Percentiles rank a stretch among this genome's conserved stretches.
These are phyloP conservation scores for Heliopora coerulea DNA, from an alignment of 92 coral and sea anemone genomes.

Conservation along the genomic window DNA sequence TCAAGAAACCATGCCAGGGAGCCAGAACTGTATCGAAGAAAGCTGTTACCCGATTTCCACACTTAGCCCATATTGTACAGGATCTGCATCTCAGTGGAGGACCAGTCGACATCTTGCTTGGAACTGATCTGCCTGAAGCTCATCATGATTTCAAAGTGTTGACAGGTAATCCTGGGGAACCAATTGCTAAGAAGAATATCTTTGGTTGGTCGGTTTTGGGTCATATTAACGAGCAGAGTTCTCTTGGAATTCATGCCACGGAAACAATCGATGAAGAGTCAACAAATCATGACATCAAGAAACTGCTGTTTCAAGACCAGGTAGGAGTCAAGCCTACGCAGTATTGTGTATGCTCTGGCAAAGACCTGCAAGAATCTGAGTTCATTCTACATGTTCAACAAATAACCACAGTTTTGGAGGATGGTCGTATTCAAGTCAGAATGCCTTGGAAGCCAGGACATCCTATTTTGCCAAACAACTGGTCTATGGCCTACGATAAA, in stretches of 20 bases:
- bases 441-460: constrained; percentile 66
- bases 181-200: constrained; percentile 35
- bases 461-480: constrained; percentile 58
- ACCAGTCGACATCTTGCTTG: background rate
- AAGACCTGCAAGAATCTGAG: constrained; percentile 48
- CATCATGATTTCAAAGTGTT: constrained; percentile 14
- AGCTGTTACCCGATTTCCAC: constrained; percentile 11
- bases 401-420: constrained; percentile 41
- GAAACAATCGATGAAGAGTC: constrained; percentile 7
- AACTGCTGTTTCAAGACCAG: constrained; percentile 54
- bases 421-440: constrained; percentile 60
- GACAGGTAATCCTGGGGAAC: constrained; percentile 23
- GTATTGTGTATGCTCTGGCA: constrained; percentile 57
- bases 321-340: constrained; percentile 57
- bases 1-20: constrained; percentile 2
- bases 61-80: background rate
- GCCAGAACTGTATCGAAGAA: constrained; percentile 14
- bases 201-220: constrained; percentile 62
- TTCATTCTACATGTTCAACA: constrained; percentile 52
- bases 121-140: constrained; percentile 22
- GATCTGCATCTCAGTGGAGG: background rate
- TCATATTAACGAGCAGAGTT: constrained; percentile 28
- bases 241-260: constrained; percentile 29
- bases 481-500: constrained; percentile 44
- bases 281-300: constrained; percentile 45